Percentiles rank a stretch among this genome's conserved stretches.
These are phyloP conservation scores for Drosophila seguyi DNA, from an alignment of 1,140 invertebrate genomes.

Conservation along the genomic window DNA sequence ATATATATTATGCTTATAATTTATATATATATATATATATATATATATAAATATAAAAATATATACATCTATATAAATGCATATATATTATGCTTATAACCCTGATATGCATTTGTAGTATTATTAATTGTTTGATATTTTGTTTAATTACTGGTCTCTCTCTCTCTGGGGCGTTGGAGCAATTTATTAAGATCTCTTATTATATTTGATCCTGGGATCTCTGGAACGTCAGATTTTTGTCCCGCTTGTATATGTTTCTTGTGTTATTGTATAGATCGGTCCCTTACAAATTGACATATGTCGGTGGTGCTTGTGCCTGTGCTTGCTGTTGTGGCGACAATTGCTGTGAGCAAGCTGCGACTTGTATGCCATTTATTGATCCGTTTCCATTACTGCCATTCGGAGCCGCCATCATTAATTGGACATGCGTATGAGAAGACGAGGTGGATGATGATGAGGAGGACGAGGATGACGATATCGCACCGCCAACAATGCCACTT, in stretches of 20 bases:
- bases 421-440: conserved; percentile 79
- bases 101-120: conserved; percentile 40
- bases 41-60: background rate
- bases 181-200: conserved; percentile 22
- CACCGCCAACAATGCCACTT: conserved; percentile 64
- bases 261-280: conserved; percentile 25
- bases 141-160: conserved; percentile 61
- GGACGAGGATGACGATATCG: conserved; percentile 80
- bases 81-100: conserved; percentile 1
- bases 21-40: no score
- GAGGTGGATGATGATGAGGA: conserved; percentile 84
- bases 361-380: conserved; percentile 72
- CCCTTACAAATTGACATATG: conserved; percentile 94
- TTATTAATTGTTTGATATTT: conserved; percentile 15
- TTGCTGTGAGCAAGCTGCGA: conserved; percentile 87
- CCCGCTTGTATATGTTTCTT: background rate
- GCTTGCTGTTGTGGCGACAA: conserved; percentile 89
- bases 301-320: conserved; percentile 88
- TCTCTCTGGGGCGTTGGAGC: conserved; percentile 15
- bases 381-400: conserved; percentile 60
- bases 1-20: no score
- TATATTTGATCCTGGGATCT: conserved; percentile 25
- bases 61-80: background rate
- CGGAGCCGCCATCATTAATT: conserved; percentile 55
- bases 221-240: conserved; percentile 29